Evolutionary conservation across 2,113 vertebrate genomes (phyloP).

Genomic region (Brevimyrus niger): DNA sequence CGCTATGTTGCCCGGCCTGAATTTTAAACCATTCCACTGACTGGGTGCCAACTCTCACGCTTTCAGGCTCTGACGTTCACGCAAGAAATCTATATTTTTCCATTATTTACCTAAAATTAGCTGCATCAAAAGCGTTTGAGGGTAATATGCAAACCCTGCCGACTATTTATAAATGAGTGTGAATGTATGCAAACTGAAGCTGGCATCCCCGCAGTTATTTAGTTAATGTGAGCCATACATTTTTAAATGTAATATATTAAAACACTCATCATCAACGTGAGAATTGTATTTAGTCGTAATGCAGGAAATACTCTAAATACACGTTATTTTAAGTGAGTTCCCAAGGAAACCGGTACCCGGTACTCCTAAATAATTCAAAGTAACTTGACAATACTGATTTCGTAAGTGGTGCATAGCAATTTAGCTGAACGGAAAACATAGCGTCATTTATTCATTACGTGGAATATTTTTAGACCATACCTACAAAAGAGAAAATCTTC

Average conservation of each 20-base stretch:
- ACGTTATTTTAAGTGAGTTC: background rate
- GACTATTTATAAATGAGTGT: too few species aligned
- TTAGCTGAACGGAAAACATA: background rate
- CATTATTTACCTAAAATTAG: too few species aligned
- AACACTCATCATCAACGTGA: background rate
- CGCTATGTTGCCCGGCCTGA: background rate
- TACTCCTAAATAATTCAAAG: background rate
- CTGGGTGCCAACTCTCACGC: too few species aligned
- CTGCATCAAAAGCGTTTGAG: too few species aligned
- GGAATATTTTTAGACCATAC: background rate
- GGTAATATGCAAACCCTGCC: too few species aligned
- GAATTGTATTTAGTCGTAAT: background rate
- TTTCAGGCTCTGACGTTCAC: too few species aligned
- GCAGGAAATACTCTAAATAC: background rate
- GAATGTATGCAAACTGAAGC: too few species aligned
- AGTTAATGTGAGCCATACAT: background rate
- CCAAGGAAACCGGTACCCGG: background rate
- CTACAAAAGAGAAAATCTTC: background rate
- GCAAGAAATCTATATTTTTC: too few species aligned
- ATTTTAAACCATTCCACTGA: background rate
- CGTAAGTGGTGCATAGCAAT: background rate
- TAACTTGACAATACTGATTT: background rate
- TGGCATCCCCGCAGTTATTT: background rate
- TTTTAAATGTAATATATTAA: background rate
- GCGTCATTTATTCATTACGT: background rate